Base-by-base conservation (phyloP, 2,113 vertebrate species). In the Oxyura jamaicensis region DNA sequence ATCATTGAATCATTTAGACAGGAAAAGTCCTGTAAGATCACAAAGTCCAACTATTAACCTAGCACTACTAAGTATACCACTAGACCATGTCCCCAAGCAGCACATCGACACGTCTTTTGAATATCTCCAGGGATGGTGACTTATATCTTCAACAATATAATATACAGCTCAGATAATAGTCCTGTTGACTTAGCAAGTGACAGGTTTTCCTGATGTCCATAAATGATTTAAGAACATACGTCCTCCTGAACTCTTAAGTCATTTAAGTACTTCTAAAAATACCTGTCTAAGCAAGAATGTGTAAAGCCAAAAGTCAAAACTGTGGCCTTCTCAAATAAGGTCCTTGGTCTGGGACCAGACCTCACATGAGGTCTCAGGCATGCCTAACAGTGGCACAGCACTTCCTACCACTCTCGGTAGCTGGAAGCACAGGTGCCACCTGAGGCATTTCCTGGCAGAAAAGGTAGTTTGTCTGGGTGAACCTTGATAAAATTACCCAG, bases 371-470 rank as follows among this genome's bases (percentile, higher is more conserved):
- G 25, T 25, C 46, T 46, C 71, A 59, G 88, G 25, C 39, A 31
- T 33, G 16, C 25, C 2, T 0, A 53, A 39, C 0, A 1, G 36
- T 42, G 55, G 41, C 31, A 73, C 0, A 3, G 36, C 0, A 0
- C 55, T 55, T 60, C 48, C 7, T 77, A 78, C 41, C 63, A 15
- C 21, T 48, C 50, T 52, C 48, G 55, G 60, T n/a, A 69, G 42
- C 86, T 79, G 53, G 58, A 79, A 59, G 42, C 53, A 59, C 50
- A 79, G 39, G 42, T 79, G 35, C 21, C 18, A 35, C 63, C 88
- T 2, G 5, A 68, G 44, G 63, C 44, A 41, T 7, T 8, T 78
- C 46, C 41, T 29, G 28, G 55, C 66, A n/a, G 66, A 23, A 25
- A 68, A 68, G 31, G 19, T 21, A 68, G 16, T 31, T 46, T 48